Conservation (phyloP, 2,797 vertebrate genomes). For the Euthynnus affinis region DNA sequence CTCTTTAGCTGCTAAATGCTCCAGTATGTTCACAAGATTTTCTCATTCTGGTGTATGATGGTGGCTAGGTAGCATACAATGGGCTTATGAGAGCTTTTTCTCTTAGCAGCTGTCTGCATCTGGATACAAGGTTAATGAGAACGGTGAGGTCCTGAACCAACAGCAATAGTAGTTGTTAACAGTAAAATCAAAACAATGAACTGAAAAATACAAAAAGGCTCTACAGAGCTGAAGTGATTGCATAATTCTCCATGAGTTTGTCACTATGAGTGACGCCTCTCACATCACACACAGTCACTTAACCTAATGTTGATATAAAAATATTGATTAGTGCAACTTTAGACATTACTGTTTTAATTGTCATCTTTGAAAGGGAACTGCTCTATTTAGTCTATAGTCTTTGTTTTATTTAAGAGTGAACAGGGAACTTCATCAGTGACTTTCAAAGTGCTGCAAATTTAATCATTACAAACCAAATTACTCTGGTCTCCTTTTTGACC, state of each 20-base stretch:
- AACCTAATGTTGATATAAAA: neutral
- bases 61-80: neutral
- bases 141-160: neutral
- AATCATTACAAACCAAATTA: conserved; percentile 65
- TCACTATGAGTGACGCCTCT: neutral
- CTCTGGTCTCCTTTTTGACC: conserved; percentile 51
- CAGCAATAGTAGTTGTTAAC: neutral
- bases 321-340: neutral
- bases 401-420: conserved; percentile 24
- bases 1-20: neutral
- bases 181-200: neutral
- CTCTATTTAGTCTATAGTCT: neutral
- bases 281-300: no score
- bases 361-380: neutral
- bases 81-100: neutral
- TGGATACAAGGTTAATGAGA: neutral
- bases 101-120: no score
- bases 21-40: neutral
- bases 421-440: conserved; percentile 49
- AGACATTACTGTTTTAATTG: neutral
- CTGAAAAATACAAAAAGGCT: neutral
- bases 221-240: neutral
- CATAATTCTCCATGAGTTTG: no score
- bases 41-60: neutral
- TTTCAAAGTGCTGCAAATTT: conserved; percentile 69